These are phyloP conservation scores for Thereva unica DNA, from an alignment of 2,888 invertebrate genomes.

Conservation along the genomic window DNA sequence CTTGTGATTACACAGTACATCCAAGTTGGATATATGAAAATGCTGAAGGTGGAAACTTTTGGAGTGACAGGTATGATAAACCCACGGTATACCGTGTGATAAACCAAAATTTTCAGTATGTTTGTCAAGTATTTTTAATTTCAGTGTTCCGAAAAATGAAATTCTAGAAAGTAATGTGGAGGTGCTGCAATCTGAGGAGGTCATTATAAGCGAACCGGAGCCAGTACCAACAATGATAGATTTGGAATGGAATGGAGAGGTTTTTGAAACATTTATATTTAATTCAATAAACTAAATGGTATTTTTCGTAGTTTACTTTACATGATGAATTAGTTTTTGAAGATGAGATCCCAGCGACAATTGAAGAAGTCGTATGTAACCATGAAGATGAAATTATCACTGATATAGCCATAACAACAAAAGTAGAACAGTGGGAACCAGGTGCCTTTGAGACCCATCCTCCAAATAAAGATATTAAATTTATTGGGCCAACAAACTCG, in stretches of 20 bases:
- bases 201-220: constrained; percentile 42
- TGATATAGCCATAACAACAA: not conserved
- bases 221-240: constrained; percentile 37
- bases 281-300: not conserved
- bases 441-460: constrained; percentile 40
- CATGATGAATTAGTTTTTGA: constrained; percentile 53
- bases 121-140: not conserved
- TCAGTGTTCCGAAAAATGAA: constrained; percentile 42
- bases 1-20: constrained; percentile 66
- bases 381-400: constrained; percentile 29
- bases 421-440: constrained; percentile 20
- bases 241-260: constrained; percentile 37
- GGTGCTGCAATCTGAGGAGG: constrained; percentile 42
- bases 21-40: constrained; percentile 69
- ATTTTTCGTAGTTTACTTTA: not conserved
- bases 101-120: not conserved
- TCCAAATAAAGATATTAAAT: constrained; percentile 33
- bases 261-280: constrained; percentile 1
- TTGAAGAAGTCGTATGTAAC: constrained; percentile 52
- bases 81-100: not conserved
- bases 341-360: constrained; percentile 62
- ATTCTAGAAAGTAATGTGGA: constrained; percentile 41
- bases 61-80: constrained; percentile 37
- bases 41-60: constrained; percentile 52
- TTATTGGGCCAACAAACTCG: constrained; percentile 40